Conservation (phyloP, 2,797 vertebrate species). For the Onychomys leucogaster region DNA sequence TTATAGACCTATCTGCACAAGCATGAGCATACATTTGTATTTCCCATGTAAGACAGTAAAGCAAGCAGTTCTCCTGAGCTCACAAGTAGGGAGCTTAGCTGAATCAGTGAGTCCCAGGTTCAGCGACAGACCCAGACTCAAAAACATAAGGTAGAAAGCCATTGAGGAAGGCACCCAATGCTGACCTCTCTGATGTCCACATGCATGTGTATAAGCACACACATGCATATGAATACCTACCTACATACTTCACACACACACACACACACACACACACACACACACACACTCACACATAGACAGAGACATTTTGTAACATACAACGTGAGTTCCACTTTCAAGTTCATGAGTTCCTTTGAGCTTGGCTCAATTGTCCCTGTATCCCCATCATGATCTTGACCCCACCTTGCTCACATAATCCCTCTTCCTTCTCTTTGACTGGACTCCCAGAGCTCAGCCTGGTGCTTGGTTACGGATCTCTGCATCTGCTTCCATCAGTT, state of each 20-base stretch:
- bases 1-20: not conserved
- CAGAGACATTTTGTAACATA: not conserved
- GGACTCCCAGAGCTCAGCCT: too few species aligned
- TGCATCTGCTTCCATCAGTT: too few species aligned
- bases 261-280: not conserved
- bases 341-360: too few species aligned
- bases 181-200: not conserved
- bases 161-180: not conserved
- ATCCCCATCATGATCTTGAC: too few species aligned
- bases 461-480: too few species aligned
- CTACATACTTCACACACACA: not conserved
- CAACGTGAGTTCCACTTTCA: not conserved
- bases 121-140: not conserved
- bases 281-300: not conserved
- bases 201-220: not conserved
- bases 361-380: too few species aligned
- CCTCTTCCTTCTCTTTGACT: too few species aligned
- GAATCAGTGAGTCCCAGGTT: not conserved
- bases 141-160: not conserved
- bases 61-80: not conserved
- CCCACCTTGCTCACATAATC: too few species aligned
- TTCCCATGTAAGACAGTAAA: not conserved
- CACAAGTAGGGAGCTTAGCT: not conserved
- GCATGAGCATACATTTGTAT: not conserved
- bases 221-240: not conserved